Evolutionary conservation across 2,888 invertebrate species (phyloP), one percentile per base, ranked within the genome.

Genomic region (Atherix ibis): DNA sequence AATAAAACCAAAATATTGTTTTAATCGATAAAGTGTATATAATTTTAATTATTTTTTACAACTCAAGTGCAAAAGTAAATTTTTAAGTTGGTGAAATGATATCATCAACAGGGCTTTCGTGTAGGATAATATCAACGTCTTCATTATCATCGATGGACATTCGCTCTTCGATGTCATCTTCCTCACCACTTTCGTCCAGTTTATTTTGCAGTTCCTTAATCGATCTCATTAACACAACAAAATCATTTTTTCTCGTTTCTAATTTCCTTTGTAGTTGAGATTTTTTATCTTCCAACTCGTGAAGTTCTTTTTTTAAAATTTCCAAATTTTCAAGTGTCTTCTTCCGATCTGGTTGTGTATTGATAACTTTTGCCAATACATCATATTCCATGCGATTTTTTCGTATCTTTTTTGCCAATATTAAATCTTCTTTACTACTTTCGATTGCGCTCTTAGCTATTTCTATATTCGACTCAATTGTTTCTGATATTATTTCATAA

Each of bases 351-450:
- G 92, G 91, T 52, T 92, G 88, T 48, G 82, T 76, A 45, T 78
- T 80, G 40, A 94, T 92, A 1, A 89, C 76, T 56, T 87, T 85
- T 0, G 92, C 92, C 26, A 94, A 52, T 9, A 89, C 77, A 64
- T 94, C 91, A 62, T 94, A 94, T 55, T 92, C 91, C 64, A 83
- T 79, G 48, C 85, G 71, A 55, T 94, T 88, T 53, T 87, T 85
- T 10, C 92, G 71, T 17, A 89, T 77, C 44, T 80, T 76, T 54
- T 87, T 87, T 0, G 89, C 89, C 49, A 81, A 70, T 27, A 76
- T 71, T 5, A 91, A 60, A 46, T 85, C 84, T 5, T 67, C 62
- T 62, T 92, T 89, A 38, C 83, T 84, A 38, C 73, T 73, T 40
- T 80, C 76, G 45, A 94, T 89, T 43, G 83, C 78, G 10, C 68